Evolutionary conservation across 2,888 invertebrate species (phyloP), one percentile per base, ranked within the genome.

Genomic region (Coenonympha arcania): DNA sequence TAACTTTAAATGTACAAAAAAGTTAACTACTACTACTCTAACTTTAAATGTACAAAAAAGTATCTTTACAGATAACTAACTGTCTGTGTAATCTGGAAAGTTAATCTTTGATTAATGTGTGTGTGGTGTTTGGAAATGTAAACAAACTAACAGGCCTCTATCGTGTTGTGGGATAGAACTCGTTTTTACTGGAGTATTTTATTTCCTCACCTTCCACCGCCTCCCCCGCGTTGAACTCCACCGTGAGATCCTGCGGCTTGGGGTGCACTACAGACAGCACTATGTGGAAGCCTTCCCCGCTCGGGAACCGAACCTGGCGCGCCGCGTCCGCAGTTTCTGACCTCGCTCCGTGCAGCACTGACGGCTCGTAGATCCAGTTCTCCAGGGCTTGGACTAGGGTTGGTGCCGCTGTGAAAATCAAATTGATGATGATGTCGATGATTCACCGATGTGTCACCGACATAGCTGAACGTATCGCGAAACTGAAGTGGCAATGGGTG

Each of bases 201-300:
- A 4, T 15, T 15, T 31, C 4, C 68, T 58, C 73, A 90, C 91
- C 89, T 73, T 92, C 89, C 0, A 93, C 88, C 2, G 92, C 91
- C 44, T 88, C 73, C 28, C 89, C 84, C 1, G 94, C 89, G 64
- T 93, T 88, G 88, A 95, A 92, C 6, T 89, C 81, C 13, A 93
- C 88, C 50, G 88, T 82, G 45, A 93, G 68, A 20, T 87, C 75
- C 46, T 92, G 91, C 0, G 96, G 96, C 53, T 92, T 89, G 0
- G 96, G 95, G 68, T 94, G 93, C 2, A 95, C 90, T 20, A 96
- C 88, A 0, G 95, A 95, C 40, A 98, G 88, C 11, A 95, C 89
- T 24, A 98, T 83, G 58, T 82, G 74, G 58, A 78, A 79, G 0
- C 67, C 72, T 1, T 58, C 63, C 0, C 67, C 79, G 1, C 73